phyloP scores from a whole-genome alignment of 2,797 vertebrate species.

The Neosilurus mollespiculum region DNA sequence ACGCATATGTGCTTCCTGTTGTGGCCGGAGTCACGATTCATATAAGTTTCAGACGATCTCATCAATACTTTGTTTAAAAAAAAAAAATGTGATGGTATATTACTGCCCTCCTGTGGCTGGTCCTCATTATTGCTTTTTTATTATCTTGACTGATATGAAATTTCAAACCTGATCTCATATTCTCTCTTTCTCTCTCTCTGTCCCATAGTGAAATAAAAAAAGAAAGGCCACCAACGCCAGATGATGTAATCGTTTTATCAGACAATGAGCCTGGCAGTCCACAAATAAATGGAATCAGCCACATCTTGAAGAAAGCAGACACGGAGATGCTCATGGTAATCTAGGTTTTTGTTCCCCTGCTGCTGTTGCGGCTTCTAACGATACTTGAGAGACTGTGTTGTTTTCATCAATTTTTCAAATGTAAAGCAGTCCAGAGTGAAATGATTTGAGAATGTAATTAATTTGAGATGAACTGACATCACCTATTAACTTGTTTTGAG shows the following conservation, averaged over 20 bases:
- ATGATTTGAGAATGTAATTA: no score
- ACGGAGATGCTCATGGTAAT: constrained; percentile 89
- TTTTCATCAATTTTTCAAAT: background rate
- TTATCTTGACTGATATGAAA: background rate
- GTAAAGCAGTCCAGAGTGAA: background rate
- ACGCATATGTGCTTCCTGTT: background rate
- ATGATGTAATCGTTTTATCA: constrained; percentile 93
- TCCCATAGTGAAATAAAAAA: constrained; percentile 80
- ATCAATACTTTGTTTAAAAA: background rate
- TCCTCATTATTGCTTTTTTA: background rate
- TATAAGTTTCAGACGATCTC: background rate
- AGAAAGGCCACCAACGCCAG: constrained; percentile 84
- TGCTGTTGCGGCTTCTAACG: background rate
- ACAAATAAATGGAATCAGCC: constrained; percentile 83
- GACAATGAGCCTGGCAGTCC: constrained; percentile 94
- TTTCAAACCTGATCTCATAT: background rate
- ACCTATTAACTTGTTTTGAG: background rate
- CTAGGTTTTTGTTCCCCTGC: background rate
- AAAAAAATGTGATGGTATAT: background rate
- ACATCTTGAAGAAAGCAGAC: constrained; percentile 81
- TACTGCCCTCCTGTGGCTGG: constrained; percentile 46
- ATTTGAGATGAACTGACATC: background rate
- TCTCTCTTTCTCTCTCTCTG: background rate
- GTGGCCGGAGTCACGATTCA: background rate
- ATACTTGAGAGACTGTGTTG: background rate